Evolutionary conservation across 1,140 invertebrate species (phyloP), one percentile per base, ranked within the genome.

Genomic region (Drosophila pallidifrons): DNA sequence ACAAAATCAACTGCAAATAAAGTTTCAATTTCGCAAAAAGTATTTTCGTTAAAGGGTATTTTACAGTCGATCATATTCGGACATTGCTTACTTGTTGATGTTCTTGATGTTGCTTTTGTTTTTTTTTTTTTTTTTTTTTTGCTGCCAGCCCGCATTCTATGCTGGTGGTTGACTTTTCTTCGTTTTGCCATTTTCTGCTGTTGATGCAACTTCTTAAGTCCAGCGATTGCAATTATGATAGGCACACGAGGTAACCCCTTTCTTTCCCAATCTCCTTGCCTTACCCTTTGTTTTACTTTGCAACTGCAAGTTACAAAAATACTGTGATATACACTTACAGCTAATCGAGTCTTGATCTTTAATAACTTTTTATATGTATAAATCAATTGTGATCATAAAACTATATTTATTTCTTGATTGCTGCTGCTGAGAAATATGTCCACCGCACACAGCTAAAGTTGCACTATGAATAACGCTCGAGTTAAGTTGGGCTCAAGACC

Each of bases 141-240:
- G 63, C 70, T 70, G 57, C 71, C 75, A 80, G 70, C 83, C 74
- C 82, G 83, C 88, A 91, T 91, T 88, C 88, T 87, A 83, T 81
- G 80, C 82, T 91, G 88, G 87, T 91, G 88, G 78, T 91, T 91
- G 88, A 91, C 87, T 91, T 88, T 77, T 81, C 74, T 75, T 90
- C 78, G 54, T 74, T 75, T 57, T 70, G 70, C 77, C 47, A 61
- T 77, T 77, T 88, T 88, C 28, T 87, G 83, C 83, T 88, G 81
- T 89, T 89, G 85, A 88, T 89, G 85, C 85, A 89, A 85, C 78
- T 89, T 89, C 81, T 51, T 28, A 20, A 46, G 28, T 46, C 15
- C 60, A 35, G 6, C 25, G 51, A 38, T 32, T 70, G 73, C 67
- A 70, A 75, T 75, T 75, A 75, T 75, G 66, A 75, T 75, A 70